Percentiles rank a stretch among this genome's conserved stretches.
Evolutionary conservation across 2,797 vertebrate species (phyloP).

Genomic region (Mycteria americana): DNA sequence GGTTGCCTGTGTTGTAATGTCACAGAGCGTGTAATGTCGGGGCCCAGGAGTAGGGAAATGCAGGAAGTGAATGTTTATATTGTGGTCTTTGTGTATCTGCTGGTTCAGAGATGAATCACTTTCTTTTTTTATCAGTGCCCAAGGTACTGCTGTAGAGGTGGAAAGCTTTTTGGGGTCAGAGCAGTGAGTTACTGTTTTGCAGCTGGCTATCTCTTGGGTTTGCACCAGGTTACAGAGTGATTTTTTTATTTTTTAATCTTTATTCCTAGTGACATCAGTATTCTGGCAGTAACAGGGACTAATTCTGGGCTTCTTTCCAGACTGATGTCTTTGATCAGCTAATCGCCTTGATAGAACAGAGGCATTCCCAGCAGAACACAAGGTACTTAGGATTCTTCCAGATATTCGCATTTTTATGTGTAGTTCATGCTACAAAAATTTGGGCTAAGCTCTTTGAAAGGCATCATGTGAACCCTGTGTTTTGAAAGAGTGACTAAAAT

Average conservation of each 20-base stretch:
- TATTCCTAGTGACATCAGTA: constrained; percentile 1
- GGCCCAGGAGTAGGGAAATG: neutral
- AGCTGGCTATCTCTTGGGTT: neutral
- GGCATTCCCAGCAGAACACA: constrained; percentile 5
- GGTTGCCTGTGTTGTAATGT: neutral
- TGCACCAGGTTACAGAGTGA: neutral
- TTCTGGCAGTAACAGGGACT: neutral
- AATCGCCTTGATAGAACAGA: constrained; percentile 14
- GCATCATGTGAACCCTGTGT: neutral
- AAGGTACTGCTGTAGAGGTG: neutral
- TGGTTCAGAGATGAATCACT: constrained; percentile 40
- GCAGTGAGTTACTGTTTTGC: neutral
- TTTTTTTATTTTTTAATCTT: neutral
- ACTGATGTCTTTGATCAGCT: constrained; percentile 44
- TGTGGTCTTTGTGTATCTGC: constrained; percentile 13
- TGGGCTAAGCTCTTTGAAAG: neutral
- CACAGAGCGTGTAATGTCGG: constrained; percentile 20
- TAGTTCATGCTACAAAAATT: neutral
- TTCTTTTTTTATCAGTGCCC: constrained; percentile 26
- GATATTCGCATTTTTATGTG: neutral
- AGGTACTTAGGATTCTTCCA: neutral
- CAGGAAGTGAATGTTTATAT: constrained; percentile 52
- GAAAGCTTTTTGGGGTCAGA: neutral
- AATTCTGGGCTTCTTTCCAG: constrained; percentile 34
- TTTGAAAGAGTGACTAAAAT: neutral